Conservation (phyloP, 2,113 vertebrate genomes). For the Megaceryle maxima region DNA sequence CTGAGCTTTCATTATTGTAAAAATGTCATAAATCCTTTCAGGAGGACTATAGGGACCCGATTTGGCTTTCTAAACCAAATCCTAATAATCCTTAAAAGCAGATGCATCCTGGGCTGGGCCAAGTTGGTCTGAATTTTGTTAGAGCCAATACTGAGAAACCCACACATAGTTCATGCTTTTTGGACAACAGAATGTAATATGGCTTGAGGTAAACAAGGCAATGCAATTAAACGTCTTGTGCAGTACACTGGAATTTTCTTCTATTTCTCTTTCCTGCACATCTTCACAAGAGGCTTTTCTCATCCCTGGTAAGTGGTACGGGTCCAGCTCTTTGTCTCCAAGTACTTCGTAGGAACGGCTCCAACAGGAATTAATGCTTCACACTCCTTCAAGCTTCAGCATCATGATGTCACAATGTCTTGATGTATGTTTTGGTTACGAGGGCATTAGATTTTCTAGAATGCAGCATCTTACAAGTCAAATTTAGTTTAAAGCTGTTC, state of each 20-base stretch:
- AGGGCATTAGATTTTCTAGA: not conserved
- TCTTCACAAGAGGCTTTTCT: not conserved
- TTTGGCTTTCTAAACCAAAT: not conserved
- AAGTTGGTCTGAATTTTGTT: not conserved
- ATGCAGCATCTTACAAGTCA: not conserved
- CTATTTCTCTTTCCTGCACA: not conserved
- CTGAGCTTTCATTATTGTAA: not conserved
- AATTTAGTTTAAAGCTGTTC: not conserved
- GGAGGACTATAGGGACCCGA: not conserved
- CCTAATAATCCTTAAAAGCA: not conserved
- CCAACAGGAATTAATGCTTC: not conserved
- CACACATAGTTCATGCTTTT: accelerated
- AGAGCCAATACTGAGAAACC: not conserved
- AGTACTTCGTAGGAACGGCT: not conserved
- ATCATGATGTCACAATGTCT: not conserved
- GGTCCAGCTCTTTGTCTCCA: not conserved
- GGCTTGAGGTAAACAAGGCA: not conserved
- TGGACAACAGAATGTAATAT: not conserved
- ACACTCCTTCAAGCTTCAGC: not conserved
- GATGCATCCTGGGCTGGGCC: not conserved
- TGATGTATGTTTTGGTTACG: not conserved
- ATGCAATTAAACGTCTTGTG: not conserved
- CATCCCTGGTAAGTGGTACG: not conserved
- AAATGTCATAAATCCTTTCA: not conserved
- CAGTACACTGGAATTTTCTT: not conserved